Evolutionary conservation across 2,113 vertebrate genomes (phyloP).

Genomic region (Philantomba maxwellii): DNA sequence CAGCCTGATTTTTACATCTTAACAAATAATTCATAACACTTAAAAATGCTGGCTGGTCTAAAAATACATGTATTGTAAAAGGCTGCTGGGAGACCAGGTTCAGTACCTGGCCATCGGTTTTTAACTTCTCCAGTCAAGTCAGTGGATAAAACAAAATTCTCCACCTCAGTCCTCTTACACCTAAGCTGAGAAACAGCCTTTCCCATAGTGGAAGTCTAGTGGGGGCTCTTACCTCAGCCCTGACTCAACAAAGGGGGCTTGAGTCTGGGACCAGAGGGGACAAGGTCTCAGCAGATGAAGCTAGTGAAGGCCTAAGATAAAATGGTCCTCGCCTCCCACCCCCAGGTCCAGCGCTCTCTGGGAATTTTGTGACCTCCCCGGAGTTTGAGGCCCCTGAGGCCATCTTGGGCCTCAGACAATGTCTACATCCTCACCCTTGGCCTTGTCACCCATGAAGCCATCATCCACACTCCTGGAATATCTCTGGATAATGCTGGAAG

Average conservation of each 20-base stretch:
- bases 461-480: conserved; percentile 69
- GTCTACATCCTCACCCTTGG: not conserved
- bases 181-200: not conserved
- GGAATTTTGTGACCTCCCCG: not conserved
- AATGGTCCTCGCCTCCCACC: not conserved
- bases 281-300: not conserved
- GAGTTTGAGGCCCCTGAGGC: not conserved
- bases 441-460: not conserved
- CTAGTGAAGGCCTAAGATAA: not conserved
- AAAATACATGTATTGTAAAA: not conserved
- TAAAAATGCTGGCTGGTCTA: not conserved
- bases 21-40: not conserved
- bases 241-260: not conserved
- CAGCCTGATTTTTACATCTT: not conserved
- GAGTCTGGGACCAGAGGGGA: not conserved
- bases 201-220: not conserved
- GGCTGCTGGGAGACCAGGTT: not conserved
- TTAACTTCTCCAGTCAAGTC: not conserved
- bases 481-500: conserved; percentile 67
- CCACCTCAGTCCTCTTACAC: not conserved
- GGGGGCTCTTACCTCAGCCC: not conserved
- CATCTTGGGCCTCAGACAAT: not conserved
- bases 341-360: not conserved
- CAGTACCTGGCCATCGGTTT: not conserved
- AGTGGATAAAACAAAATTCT: not conserved